Percentiles rank a stretch among this genome's conserved stretches.
These are phyloP conservation scores for Phocoena phocoena DNA, from an alignment of 2,113 vertebrate species.

Conservation along the genomic window DNA sequence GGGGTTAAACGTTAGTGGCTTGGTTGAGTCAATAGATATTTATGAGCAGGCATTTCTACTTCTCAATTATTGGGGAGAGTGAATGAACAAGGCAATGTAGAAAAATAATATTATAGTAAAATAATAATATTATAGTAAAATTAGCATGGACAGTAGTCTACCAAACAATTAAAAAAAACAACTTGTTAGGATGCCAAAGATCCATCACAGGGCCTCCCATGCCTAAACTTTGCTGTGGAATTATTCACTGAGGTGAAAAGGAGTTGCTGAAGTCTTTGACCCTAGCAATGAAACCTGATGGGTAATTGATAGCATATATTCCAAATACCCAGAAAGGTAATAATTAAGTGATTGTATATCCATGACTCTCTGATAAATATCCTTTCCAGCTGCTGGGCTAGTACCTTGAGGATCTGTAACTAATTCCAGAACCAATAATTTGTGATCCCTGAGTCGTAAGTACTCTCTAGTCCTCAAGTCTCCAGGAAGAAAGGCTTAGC, in stretches of 20 bases:
- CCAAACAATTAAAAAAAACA: background rate
- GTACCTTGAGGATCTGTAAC: background rate
- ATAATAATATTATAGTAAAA: conserved; percentile 13
- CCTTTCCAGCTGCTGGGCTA: background rate
- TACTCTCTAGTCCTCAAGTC: background rate
- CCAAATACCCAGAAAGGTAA: background rate
- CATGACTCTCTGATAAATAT: conserved; percentile 19
- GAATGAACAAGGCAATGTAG: background rate
- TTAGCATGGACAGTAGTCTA: background rate
- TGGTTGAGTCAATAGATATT: background rate
- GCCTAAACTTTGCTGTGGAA: background rate
- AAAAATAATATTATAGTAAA: conserved; percentile 12
- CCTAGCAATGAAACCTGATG: conserved; percentile 11
- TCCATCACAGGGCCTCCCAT: background rate
- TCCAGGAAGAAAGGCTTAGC: background rate
- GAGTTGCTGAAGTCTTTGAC: background rate
- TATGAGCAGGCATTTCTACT: background rate
- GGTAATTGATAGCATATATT: conserved; percentile 25
- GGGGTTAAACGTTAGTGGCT: background rate
- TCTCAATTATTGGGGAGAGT: background rate
- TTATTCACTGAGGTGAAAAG: background rate
- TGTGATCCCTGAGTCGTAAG: background rate
- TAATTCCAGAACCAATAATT: background rate
- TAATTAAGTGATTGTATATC: conserved; percentile 20
- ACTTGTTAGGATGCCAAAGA: background rate